A percentile compares a stretch with the other conserved stretches of the same genome.
Conservation (phyloP, 2,797 vertebrate genomes). For the Eupleurogrammus muticus region DNA sequence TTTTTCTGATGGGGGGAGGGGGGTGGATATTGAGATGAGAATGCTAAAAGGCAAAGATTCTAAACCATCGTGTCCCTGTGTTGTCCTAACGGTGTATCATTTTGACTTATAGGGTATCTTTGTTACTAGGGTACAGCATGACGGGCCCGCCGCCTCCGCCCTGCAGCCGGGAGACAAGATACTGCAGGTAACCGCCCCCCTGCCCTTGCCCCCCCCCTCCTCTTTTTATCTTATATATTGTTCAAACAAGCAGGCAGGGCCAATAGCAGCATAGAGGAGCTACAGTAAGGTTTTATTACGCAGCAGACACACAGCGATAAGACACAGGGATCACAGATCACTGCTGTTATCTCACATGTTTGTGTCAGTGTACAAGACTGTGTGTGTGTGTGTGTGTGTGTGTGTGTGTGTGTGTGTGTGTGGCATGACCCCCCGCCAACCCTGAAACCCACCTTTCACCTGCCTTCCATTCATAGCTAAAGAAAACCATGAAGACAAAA, state of each 20-base stretch:
- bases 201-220: conserved; percentile 22
- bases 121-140: conserved; percentile 99
- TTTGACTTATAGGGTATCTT: conserved; percentile 99
- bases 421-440: conserved; percentile 41
- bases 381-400: conserved; percentile 33
- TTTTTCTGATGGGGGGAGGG: conserved; percentile 13
- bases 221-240: background rate
- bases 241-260: conserved; percentile 35
- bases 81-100: conserved; percentile 99
- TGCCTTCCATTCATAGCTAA: conserved; percentile 35
- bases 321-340: background rate
- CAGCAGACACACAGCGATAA: background rate
- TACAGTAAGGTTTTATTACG: conserved; percentile 2
- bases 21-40: conserved; percentile 59
- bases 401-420: conserved; percentile 45
- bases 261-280: conserved; percentile 23
- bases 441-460: background rate
- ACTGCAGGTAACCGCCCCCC: conserved; percentile 90
- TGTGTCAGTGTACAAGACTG: background rate
- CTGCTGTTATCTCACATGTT: background rate
- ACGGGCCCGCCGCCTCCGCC: conserved; percentile 92
- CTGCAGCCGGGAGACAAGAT: conserved; percentile 99
- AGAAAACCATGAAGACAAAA: background rate
- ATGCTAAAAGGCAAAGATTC: conserved; percentile 88
- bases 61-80: conserved; percentile 90